phyloP scores from a whole-genome alignment of 1,140 invertebrate genomes.

The Lysiphlebus fabarum region DNA sequence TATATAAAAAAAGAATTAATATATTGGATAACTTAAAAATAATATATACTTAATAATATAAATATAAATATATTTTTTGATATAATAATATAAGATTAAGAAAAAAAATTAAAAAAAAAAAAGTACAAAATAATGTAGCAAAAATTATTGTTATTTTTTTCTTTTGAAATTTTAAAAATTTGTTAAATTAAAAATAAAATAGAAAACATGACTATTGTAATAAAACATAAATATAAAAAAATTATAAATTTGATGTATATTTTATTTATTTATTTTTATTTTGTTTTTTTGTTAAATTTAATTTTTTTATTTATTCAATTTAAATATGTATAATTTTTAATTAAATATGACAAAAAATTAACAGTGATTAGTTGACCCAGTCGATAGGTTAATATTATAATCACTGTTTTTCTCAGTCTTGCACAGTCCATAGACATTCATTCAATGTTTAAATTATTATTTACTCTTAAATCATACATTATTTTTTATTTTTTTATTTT shows the following conservation, averaged over 20 bases:
- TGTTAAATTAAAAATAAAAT: constrained; percentile 37
- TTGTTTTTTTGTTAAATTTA: constrained; percentile 27
- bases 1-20: constrained; percentile 34
- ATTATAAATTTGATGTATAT: constrained; percentile 37
- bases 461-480: constrained; percentile 18
- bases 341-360: constrained; percentile 46
- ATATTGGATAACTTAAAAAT: constrained; percentile 42
- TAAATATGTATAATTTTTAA: constrained; percentile 41
- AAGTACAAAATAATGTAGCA: constrained; percentile 46
- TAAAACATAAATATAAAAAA: constrained; percentile 39
- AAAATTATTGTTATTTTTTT: constrained; percentile 11
- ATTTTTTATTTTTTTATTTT: constrained; percentile 8
- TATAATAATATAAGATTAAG: constrained; percentile 20
- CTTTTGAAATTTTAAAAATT: constrained; percentile 27
- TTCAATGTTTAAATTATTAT: constrained; percentile 23
- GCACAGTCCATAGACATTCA: constrained; percentile 41
- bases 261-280: constrained; percentile 13
- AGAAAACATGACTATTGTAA: constrained; percentile 48
- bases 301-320: constrained; percentile 40
- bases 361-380: constrained; percentile 36
- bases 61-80: constrained; percentile 34
- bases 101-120: too few relatives aligned
- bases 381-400: constrained; percentile 36
- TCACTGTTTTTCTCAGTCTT: constrained; percentile 47
- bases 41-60: constrained; percentile 40